A percentile compares a stretch with the other conserved stretches of the same genome.
phyloP scores from a whole-genome alignment of 2,113 vertebrate genomes.

The Callaeas wilsoni region DNA sequence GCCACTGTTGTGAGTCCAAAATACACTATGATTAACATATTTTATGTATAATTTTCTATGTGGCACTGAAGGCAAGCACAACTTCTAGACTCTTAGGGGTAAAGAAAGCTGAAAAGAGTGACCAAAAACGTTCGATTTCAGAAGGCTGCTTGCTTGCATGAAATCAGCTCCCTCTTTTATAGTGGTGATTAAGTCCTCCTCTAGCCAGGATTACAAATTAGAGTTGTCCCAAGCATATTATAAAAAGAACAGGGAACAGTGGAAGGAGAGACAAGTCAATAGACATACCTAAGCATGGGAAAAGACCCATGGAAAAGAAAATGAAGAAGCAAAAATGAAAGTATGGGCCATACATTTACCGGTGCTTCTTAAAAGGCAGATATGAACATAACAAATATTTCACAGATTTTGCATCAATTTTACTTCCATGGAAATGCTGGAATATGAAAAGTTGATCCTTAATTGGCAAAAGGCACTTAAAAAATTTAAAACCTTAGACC shows the following conservation, averaged over 20 bases:
- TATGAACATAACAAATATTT: not conserved
- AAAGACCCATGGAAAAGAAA: not conserved
- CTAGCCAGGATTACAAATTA: not conserved
- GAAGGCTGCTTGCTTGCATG: not conserved
- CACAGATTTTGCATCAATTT: not conserved
- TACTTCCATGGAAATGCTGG: not conserved
- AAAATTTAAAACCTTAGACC: not conserved
- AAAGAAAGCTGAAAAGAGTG: not conserved
- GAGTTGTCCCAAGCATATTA: not conserved
- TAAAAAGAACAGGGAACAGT: not conserved
- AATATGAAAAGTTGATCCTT: not conserved
- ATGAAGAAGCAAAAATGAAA: not conserved
- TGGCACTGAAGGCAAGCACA: not conserved
- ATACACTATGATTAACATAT: not conserved
- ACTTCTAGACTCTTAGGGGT: not conserved
- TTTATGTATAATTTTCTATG: not conserved
- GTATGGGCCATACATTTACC: fast-evolving
- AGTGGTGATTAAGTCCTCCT: not conserved
- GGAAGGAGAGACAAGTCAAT: not conserved
- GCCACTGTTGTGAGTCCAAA: no score
- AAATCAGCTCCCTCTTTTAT: not conserved
- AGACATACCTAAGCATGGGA: not conserved
- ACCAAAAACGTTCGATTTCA: not conserved
- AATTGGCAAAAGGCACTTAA: not conserved
- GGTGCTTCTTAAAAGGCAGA: not conserved